Evolutionary conservation across 2,888 invertebrate genomes (phyloP).

Genomic region (Hesperia comma): DNA sequence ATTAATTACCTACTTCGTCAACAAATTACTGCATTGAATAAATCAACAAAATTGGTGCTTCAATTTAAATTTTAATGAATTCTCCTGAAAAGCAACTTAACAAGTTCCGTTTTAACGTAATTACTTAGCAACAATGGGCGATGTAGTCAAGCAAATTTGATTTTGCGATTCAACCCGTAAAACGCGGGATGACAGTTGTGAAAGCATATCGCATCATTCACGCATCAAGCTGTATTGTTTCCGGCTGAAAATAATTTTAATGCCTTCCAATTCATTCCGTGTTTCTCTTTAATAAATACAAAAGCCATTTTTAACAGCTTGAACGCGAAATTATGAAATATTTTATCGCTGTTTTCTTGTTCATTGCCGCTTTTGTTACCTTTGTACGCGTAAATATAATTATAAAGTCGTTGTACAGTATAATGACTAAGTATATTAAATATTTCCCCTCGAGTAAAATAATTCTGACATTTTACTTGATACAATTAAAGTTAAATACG

Average conservation of each 20-base stretch:
- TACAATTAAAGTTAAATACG: too few species aligned
- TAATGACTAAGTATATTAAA: too few species aligned
- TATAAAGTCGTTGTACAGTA: too few species aligned
- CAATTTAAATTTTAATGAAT: conserved; percentile 49
- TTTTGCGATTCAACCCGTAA: conserved; percentile 48
- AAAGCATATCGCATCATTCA: conserved; percentile 24
- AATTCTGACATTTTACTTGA: too few species aligned
- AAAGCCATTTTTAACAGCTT: conserved; percentile 26
- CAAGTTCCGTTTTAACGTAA: conserved; percentile 48
- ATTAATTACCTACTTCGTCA: conserved; percentile 17
- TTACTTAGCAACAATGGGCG: conserved; percentile 45
- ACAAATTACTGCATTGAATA: conserved; percentile 31
- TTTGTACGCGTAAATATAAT: background rate
- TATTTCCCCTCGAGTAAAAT: too few species aligned
- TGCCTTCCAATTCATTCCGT: conserved; percentile 14
- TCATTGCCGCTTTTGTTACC: background rate
- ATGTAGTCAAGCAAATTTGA: conserved; percentile 48
- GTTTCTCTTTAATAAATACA: conserved; percentile 20
- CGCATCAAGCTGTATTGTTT: conserved; percentile 28
- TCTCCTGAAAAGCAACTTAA: conserved; percentile 49
- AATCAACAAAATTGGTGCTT: conserved; percentile 44
- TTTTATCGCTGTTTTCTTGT: conserved; percentile 21
- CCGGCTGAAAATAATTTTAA: conserved; percentile 29
- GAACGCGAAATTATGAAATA: conserved; percentile 22
- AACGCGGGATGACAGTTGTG: conserved; percentile 39